Evolutionary conservation across 1,140 invertebrate species (phyloP).

Genomic region (Drosophila asahinai): DNA sequence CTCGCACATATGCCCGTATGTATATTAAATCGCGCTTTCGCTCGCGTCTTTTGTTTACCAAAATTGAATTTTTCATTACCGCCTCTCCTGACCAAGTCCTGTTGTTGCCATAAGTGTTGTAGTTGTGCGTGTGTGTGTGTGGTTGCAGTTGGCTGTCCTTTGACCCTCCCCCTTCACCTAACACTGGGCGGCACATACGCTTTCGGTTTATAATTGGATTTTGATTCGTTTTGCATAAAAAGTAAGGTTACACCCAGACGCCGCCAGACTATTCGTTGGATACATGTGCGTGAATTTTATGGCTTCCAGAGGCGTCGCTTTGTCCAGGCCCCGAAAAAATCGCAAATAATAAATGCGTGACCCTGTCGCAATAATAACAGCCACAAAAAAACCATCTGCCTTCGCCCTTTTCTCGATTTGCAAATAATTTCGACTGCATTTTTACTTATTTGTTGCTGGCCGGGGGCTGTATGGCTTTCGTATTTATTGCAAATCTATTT

Average conservation of each 20-base stretch:
- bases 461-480: slow-evolving; percentile 23
- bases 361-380: slow-evolving; percentile 20
- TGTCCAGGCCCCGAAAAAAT: slow-evolving; percentile 17
- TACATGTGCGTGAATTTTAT: slow-evolving; percentile 24
- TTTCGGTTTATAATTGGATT: slow-evolving; percentile 61
- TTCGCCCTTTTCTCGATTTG: slow-evolving; percentile 19
- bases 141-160: slow-evolving; percentile 12
- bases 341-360: slow-evolving; percentile 22
- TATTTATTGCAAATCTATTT: slow-evolving; percentile 50
- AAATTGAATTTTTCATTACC: slow-evolving; percentile 63
- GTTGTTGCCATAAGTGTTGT: slow-evolving; percentile 19
- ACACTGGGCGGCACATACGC: slow-evolving; percentile 19
- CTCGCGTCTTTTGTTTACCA: slow-evolving; percentile 55
- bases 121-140: background rate
- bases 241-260: slow-evolving; percentile 47
- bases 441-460: slow-evolving; percentile 15
- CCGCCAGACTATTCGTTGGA: slow-evolving; percentile 45
- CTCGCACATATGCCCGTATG: slow-evolving; percentile 28
- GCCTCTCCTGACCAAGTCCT: slow-evolving; percentile 27
- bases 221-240: slow-evolving; percentile 66
- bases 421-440: slow-evolving; percentile 56
- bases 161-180: background rate
- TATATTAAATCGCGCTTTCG: slow-evolving; percentile 48
- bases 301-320: slow-evolving; percentile 49
- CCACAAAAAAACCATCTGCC: slow-evolving; percentile 22